Percentiles rank a stretch among this genome's conserved stretches.
These are phyloP conservation scores for Conus ventricosus DNA, from an alignment of 1,140 invertebrate species.

Conservation along the genomic window DNA sequence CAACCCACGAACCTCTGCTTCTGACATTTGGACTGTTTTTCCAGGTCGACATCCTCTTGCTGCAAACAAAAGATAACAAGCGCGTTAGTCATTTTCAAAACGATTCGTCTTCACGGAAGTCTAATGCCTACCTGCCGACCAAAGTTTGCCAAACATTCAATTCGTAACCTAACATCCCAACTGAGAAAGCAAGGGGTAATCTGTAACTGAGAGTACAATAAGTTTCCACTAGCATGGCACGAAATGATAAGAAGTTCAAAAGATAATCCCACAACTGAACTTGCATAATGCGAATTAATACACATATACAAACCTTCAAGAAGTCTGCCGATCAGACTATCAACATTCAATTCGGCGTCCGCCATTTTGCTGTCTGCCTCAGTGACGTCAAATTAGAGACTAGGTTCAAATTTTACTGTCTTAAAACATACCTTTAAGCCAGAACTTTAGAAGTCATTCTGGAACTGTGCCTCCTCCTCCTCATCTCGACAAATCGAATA, in stretches of 20 bases:
- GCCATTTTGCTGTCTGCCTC: constrained; percentile 80
- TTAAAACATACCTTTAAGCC: not conserved
- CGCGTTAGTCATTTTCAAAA: too few species aligned
- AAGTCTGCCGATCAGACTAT: constrained; percentile 94
- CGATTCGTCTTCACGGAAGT: too few species aligned
- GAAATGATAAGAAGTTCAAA: not conserved
- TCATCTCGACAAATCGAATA: not conserved
- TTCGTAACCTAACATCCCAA: not conserved
- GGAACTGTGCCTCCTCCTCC: not conserved
- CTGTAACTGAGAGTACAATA: not conserved
- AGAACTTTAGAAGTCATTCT: too few species aligned
- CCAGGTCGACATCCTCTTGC: constrained; percentile 78
- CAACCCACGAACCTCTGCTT: constrained; percentile 76
- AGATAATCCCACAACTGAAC: not conserved
- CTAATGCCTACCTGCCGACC: not conserved
- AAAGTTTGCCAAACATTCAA: constrained; percentile 6
- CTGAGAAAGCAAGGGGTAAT: not conserved
- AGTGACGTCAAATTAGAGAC: not conserved
- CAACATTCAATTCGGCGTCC: constrained; percentile 95
- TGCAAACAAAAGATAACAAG: constrained; percentile 53
- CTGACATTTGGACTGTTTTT: constrained; percentile 78
- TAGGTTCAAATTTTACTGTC: not conserved
- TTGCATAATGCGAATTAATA: not conserved
- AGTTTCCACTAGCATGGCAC: not conserved
- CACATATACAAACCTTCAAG: constrained; percentile 85